Base-by-base conservation (phyloP, 2,888 invertebrate species). In the Slavum lentiscoides region DNA sequence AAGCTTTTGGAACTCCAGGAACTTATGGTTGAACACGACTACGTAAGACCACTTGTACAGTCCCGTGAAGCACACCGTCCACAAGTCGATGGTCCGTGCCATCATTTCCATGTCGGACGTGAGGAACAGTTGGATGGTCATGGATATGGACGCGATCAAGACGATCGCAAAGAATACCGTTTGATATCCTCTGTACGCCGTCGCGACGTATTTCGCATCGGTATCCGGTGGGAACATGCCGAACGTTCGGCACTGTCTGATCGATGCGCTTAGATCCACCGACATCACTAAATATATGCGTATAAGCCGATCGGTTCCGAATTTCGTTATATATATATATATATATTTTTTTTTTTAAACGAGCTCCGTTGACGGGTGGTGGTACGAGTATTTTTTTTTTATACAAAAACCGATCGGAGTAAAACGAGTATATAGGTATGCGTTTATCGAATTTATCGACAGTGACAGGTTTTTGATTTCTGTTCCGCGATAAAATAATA, bases 41-140 rank as follows among this genome's bases (percentile, higher is more conserved):
- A 61, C 21, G 55, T 23, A 69, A 7, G 11, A 53, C 69, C 69
- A 69, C 23, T 69, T 69, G 55, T 69, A 69, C 69, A 69, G 6
- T 7, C 30, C 69, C 9, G 69, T 23, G 21, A 23, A 17, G 19
- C 53, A 30, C 69, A 69, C 55, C 2, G 69, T 69, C 69, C 69
- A 69, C 55, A 69, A 13, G 55, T 69, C 69, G 19, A 69, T 55
- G 23, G 69, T 69, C 30, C 55, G 49, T 9, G 69, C 69, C 69
- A 69, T 19, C 55, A 17, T 23, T 6, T 9, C 6, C 69, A 69
- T 23, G 23, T 55, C 19, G 69, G 69, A 30, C 17, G 69, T 15
- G 15, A 19, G 7, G 49, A 30, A 55, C 53, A 69, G 19, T 17
- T 69, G 69, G 21, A 55, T 11, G 23, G 69, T 69, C 61, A 61